A percentile compares a stretch with the other conserved stretches of the same genome.
These are phyloP conservation scores for Drosophila paucipuncta DNA, from an alignment of 2,888 invertebrate species.

Conservation along the genomic window DNA sequence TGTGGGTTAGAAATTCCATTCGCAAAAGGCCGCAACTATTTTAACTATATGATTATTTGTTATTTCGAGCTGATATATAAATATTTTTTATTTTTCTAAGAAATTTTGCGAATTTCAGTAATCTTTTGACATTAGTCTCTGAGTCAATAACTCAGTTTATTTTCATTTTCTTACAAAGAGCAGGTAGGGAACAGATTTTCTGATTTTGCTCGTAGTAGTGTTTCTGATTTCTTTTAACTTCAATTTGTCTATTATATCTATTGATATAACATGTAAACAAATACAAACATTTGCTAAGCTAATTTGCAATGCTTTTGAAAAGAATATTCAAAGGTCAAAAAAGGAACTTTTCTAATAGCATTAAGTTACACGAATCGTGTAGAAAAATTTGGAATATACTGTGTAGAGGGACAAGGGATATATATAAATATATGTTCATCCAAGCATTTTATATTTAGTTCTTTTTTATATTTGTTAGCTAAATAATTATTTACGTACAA, in stretches of 20 bases:
- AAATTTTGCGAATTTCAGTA: neutral
- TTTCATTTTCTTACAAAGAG: neutral
- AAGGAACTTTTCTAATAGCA: neutral
- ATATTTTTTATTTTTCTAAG: neutral
- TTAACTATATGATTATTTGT: neutral
- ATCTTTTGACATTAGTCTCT: neutral
- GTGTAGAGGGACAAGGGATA: neutral
- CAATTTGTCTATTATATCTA: neutral
- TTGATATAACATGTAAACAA: neutral
- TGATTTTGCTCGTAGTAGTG: neutral
- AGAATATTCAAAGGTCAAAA: too few species aligned
- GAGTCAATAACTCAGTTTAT: neutral
- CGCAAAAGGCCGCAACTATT: conserved; percentile 5
- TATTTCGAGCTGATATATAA: neutral
- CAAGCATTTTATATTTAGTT: conserved; percentile 6
- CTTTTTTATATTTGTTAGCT: conserved; percentile 51
- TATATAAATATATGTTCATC: conserved; percentile 8
- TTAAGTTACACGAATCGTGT: neutral
- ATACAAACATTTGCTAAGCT: neutral
- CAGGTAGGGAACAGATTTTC: neutral
- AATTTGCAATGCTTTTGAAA: neutral
- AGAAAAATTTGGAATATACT: neutral
- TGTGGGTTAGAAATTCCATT: conserved; percentile 45
- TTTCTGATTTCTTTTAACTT: neutral
- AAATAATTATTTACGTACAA: conserved; percentile 59